phyloP scores from a whole-genome alignment of 2,888 invertebrate species.

The Xestia c-nigrum region DNA sequence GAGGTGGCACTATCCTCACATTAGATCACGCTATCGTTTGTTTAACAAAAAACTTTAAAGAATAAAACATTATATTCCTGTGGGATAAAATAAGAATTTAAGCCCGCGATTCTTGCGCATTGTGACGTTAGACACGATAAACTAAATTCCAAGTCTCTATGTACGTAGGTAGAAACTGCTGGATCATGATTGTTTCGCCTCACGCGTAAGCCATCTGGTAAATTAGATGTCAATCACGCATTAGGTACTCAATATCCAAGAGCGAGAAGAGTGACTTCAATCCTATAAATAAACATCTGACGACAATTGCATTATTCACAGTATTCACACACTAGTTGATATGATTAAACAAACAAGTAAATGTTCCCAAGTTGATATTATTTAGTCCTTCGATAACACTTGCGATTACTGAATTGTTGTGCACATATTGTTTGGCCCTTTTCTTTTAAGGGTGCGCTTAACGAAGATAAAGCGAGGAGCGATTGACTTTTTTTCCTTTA shows the following conservation, averaged over 20 bases:
- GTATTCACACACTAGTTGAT: conserved; percentile 70
- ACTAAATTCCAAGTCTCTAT: background rate
- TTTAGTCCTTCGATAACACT: conserved; percentile 26
- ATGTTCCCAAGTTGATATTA: conserved; percentile 39
- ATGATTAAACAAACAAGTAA: conserved; percentile 68
- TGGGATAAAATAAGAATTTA: background rate
- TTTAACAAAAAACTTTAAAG: background rate
- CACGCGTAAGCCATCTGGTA: conserved; percentile 38
- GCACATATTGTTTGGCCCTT: conserved; percentile 5
- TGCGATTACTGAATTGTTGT: conserved; percentile 26
- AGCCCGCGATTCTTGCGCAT: background rate
- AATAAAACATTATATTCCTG: background rate
- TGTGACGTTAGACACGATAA: background rate
- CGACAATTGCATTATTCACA: conserved; percentile 77
- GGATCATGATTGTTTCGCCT: background rate
- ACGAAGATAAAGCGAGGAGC: background rate
- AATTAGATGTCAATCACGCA: conserved; percentile 70
- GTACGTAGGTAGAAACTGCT: background rate
- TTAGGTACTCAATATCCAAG: conserved; percentile 62
- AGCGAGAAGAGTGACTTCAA: conserved; percentile 82
- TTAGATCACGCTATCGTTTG: background rate
- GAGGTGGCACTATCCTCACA: background rate
- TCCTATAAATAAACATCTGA: conserved; percentile 83
- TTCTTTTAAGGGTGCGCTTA: background rate
- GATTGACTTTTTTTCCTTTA: background rate